Conservation (phyloP, 2,113 vertebrate species). For the Microtus ochrogaster region DNA sequence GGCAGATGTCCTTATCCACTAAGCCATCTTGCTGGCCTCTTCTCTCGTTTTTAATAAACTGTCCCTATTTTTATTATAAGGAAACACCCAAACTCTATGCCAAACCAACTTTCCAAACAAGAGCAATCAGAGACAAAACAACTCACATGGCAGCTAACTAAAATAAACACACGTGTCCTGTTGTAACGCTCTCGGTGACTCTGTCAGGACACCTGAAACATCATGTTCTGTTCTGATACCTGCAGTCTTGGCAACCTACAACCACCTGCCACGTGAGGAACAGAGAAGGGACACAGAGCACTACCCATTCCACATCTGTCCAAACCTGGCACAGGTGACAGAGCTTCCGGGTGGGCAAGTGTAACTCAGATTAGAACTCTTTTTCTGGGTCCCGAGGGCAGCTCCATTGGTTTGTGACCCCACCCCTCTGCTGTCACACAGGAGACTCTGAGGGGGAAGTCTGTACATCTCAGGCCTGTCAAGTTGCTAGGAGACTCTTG, state of each 20-base stretch:
- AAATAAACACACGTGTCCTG: not conserved
- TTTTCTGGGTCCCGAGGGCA: not conserved
- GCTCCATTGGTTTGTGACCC: not conserved
- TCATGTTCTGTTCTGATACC: not conserved
- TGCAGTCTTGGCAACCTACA: not conserved
- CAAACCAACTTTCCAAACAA: not conserved
- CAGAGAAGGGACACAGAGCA: not conserved
- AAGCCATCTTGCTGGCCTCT: not conserved
- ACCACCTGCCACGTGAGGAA: not conserved
- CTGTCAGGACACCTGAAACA: not conserved
- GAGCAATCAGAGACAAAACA: not conserved
- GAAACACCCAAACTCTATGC: not conserved
- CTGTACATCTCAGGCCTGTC: not conserved
- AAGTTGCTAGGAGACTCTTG: not conserved
- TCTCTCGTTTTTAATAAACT: not conserved
- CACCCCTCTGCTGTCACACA: not conserved
- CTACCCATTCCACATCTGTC: not conserved
- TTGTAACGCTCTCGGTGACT: accelerated
- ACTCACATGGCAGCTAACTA: not conserved
- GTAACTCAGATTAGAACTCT: not conserved
- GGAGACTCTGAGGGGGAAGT: not conserved
- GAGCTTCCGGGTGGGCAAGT: not conserved
- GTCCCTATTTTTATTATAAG: not conserved
- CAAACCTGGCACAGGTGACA: not conserved
- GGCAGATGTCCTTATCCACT: not conserved